These are phyloP conservation scores for Lagopus muta DNA, from an alignment of 2,113 vertebrate genomes.

Conservation along the genomic window DNA sequence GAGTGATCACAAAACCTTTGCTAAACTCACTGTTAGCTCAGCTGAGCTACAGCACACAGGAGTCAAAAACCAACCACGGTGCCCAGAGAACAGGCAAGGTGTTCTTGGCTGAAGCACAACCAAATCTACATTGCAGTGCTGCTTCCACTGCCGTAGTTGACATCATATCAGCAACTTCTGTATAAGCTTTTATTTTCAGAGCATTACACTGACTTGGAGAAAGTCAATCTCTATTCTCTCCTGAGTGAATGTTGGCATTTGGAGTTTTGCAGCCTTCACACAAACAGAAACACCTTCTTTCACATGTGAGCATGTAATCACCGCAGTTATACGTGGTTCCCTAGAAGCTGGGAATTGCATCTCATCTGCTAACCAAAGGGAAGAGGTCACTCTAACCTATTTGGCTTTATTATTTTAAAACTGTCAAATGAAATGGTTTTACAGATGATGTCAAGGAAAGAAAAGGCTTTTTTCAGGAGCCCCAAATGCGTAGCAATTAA, in stretches of 20 bases:
- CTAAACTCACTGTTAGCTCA: neutral
- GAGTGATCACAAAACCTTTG: neutral
- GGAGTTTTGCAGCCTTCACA: neutral
- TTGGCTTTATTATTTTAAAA: neutral
- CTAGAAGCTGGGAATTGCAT: neutral
- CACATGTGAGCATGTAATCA: neutral
- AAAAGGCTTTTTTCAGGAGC: neutral
- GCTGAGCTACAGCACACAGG: neutral
- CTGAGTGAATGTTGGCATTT: neutral
- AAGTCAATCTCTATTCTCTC: neutral
- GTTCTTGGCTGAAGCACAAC: neutral
- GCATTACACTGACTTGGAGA: neutral
- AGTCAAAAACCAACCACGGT: neutral
- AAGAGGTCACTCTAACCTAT: neutral
- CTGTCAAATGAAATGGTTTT: neutral
- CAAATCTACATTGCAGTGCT: neutral
- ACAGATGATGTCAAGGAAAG: neutral
- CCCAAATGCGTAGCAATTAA: neutral
- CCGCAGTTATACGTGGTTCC: fast-evolving
- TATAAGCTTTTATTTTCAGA: constrained; percentile 2
- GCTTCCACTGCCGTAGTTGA: neutral
- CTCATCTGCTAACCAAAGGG: neutral
- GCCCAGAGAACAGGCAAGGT: neutral
- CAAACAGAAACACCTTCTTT: neutral
- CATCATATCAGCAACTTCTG: neutral